A percentile compares a stretch with the other conserved stretches of the same genome.
These are phyloP conservation scores for Ailuropoda melanoleuca DNA, from an alignment of 2,113 vertebrate genomes.

Conservation along the genomic window DNA sequence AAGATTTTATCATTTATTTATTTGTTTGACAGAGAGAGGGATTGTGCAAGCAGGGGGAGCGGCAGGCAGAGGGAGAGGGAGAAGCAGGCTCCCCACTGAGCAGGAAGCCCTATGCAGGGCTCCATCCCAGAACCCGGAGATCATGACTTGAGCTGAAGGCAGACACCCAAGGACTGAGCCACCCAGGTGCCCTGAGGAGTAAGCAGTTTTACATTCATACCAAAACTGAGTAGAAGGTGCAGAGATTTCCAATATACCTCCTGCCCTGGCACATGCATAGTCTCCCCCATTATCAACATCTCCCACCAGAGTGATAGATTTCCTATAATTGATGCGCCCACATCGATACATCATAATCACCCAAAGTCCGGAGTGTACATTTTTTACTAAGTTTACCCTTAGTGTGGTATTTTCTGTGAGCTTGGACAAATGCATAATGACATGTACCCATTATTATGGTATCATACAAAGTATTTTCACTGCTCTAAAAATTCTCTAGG, in stretches of 20 bases:
- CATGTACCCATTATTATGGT: not conserved
- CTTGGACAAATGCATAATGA: not conserved
- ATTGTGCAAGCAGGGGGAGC: not conserved
- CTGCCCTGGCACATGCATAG: not conserved
- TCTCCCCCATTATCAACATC: not conserved
- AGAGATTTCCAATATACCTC: not conserved
- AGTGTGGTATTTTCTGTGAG: not conserved
- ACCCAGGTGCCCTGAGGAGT: not conserved
- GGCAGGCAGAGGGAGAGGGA: not conserved
- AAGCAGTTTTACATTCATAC: not conserved
- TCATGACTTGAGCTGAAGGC: no score
- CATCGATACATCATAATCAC: not conserved
- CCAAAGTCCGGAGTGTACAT: not conserved
- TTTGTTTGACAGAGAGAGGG: no score
- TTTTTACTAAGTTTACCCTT: not conserved
- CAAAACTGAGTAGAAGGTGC: not conserved
- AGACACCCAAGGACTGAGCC: no score
- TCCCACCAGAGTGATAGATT: not conserved
- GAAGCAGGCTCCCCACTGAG: no score
- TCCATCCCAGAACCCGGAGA: no score
- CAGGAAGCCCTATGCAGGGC: no score
- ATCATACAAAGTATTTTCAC: not conserved
- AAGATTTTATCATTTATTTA: not conserved
- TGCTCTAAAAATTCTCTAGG: not conserved
- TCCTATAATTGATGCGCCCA: not conserved